Evolutionary conservation across 2,797 vertebrate species (phyloP).

Genomic region (Peromyscus attwateri): DNA sequence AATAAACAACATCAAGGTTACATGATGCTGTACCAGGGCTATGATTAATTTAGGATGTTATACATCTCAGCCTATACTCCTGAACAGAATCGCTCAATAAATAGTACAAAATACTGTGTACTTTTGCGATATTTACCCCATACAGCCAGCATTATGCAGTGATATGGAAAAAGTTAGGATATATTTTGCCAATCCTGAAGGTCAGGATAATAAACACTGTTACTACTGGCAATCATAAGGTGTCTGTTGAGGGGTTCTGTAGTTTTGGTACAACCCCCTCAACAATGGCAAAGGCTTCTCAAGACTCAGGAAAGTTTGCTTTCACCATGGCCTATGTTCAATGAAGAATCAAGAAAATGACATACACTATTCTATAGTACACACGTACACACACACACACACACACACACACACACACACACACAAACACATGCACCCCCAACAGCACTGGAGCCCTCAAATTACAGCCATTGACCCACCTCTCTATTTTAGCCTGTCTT

Average conservation of each 20-base stretch:
- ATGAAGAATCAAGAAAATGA: conserved; percentile 18
- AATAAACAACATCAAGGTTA: conserved; percentile 45
- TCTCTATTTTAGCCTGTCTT: conserved; percentile 95
- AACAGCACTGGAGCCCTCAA: conserved; percentile 24
- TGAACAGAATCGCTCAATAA: conserved; percentile 48
- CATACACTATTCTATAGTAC: conserved; percentile 24
- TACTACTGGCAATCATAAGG: background rate
- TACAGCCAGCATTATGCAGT: background rate
- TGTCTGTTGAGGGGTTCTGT: background rate
- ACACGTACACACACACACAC: conserved; percentile 12
- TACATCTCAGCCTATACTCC: conserved; percentile 18
- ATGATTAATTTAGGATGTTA: conserved; percentile 18
- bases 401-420: background rate
- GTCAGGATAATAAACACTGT: background rate
- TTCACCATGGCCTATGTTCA: background rate
- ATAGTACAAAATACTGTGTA: background rate
- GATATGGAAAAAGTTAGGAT: background rate
- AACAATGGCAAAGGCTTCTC: conserved; percentile 41
- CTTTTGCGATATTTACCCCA: conserved; percentile 12
- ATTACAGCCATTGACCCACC: conserved; percentile 84
- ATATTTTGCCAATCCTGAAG: background rate
- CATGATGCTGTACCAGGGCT: background rate
- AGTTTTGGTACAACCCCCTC: background rate
- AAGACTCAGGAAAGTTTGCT: conserved; percentile 44
- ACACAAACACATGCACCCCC: background rate